These are phyloP conservation scores for Coleophora deauratella DNA, from an alignment of 2,888 invertebrate species.

Conservation along the genomic window DNA sequence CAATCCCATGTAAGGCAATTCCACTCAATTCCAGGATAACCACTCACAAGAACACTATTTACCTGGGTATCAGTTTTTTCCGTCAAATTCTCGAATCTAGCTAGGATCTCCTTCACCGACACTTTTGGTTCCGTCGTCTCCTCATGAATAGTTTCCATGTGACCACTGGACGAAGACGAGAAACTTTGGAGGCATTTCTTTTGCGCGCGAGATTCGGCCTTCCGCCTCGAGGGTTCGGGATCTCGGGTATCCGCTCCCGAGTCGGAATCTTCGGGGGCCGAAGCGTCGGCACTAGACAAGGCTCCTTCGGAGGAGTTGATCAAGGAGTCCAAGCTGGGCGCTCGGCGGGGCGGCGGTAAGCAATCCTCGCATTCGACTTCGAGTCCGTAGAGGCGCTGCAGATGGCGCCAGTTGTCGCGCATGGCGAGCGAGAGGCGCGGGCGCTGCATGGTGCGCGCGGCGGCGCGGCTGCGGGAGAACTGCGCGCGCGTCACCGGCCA, in stretches of 20 bases:
- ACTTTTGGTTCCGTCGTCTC: constrained; percentile 86
- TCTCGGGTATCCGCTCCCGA: constrained; percentile 79
- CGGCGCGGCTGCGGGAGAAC: constrained; percentile 53
- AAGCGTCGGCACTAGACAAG: constrained; percentile 75
- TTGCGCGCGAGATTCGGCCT: constrained; percentile 35
- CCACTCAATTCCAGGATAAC: no score
- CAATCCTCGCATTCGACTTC: constrained; percentile 51
- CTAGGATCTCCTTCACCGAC: constrained; percentile 87
- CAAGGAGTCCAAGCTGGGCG: constrained; percentile 79
- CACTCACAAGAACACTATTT: background rate
- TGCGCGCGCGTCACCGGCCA: constrained; percentile 35
- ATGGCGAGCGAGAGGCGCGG: constrained; percentile 68
- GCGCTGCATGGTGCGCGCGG: constrained; percentile 70
- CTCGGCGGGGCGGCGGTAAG: constrained; percentile 45
- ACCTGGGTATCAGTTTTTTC: constrained; percentile 48
- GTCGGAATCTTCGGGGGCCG: constrained; percentile 76
- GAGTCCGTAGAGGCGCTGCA: constrained; percentile 65
- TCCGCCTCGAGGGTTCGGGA: constrained; percentile 44
- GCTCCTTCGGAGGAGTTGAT: constrained; percentile 80
- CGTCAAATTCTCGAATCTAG: constrained; percentile 83
- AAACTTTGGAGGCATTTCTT: constrained; percentile 64
- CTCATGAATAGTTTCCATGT: constrained; percentile 89
- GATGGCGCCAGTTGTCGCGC: constrained; percentile 72
- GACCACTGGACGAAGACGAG: constrained; percentile 75
- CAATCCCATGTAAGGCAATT: no score